A percentile compares a stretch with the other conserved stretches of the same genome.
Conservation (phyloP, 2,113 vertebrate species). For the Anoura caudifer region DNA sequence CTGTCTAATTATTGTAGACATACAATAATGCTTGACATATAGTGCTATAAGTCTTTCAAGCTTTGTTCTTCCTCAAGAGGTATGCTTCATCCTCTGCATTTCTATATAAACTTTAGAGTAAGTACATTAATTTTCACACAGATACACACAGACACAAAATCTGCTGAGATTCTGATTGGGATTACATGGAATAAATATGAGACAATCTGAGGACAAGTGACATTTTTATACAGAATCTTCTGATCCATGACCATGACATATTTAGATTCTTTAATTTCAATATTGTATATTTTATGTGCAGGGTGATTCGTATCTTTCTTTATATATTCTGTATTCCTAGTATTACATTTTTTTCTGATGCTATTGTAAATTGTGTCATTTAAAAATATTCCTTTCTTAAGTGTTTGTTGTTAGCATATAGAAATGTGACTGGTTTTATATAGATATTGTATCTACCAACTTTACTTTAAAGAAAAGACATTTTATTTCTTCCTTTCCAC, state of each 20-base stretch:
- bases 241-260: not conserved
- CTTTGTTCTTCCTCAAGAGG: not conserved
- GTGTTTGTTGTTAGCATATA: not conserved
- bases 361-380: not conserved
- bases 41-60: not conserved
- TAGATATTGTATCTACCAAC: not conserved
- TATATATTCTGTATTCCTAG: not conserved
- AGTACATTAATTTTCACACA: not conserved
- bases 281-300: not conserved
- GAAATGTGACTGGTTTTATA: not conserved
- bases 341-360: not conserved
- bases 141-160: not conserved
- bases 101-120: not conserved
- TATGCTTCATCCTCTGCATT: not conserved
- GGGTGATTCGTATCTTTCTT: not conserved
- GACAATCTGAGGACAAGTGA: not conserved
- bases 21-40: not conserved
- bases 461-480: not conserved
- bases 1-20: not conserved
- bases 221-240: not conserved
- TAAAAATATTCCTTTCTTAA: not conserved
- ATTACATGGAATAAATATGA: not conserved
- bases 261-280: not conserved
- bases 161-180: not conserved
- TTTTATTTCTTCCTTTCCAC: not conserved